These are phyloP conservation scores for Geococcyx californianus DNA, from an alignment of 2,113 vertebrate species.

Conservation along the genomic window DNA sequence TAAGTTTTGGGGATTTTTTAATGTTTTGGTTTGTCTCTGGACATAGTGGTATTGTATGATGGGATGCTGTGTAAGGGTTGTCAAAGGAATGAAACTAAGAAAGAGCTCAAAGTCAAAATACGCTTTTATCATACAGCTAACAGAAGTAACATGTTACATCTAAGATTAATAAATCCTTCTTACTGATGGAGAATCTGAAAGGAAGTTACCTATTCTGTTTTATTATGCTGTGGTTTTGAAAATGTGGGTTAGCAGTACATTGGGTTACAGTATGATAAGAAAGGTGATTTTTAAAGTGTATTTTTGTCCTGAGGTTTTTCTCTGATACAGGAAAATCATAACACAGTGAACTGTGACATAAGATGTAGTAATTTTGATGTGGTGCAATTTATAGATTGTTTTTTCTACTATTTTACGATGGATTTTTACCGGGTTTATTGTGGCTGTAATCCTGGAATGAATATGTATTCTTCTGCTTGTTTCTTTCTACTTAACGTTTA, in stretches of 20 bases:
- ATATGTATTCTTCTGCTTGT: not conserved
- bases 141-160: not conserved
- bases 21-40: not conserved
- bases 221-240: not conserved
- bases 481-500: not conserved
- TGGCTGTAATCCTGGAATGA: not conserved
- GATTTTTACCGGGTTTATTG: not conserved
- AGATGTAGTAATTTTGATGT: not conserved
- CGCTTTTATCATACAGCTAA: not conserved
- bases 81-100: not conserved
- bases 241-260: not conserved
- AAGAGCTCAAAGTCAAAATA: not conserved
- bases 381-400: not conserved
- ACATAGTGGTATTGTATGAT: not conserved
- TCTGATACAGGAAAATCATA: fast-evolving
- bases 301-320: not conserved
- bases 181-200: not conserved
- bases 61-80: not conserved
- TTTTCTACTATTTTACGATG: not conserved
- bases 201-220: not conserved
- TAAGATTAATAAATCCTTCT: not conserved
- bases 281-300: not conserved
- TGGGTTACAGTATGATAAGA: not conserved
- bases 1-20: slow-evolving; percentile 65
- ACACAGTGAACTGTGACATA: not conserved